A percentile compares a stretch with the other conserved stretches of the same genome.
These are phyloP conservation scores for Takifugu flavidus DNA, from an alignment of 2,113 vertebrate species.

Conservation along the genomic window DNA sequence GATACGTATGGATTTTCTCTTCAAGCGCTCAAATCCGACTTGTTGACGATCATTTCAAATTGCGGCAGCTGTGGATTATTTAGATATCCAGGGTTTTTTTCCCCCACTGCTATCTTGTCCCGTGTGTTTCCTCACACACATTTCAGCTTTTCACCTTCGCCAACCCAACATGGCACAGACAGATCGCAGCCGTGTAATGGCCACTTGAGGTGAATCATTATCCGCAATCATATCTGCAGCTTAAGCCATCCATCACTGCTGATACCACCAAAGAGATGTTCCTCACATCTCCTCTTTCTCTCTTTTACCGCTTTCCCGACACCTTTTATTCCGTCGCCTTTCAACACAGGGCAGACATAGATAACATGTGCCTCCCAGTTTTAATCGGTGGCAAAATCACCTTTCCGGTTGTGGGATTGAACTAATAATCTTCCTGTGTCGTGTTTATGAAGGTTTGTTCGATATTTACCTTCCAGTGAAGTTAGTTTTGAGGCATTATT, in stretches of 20 bases:
- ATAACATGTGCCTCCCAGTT: not conserved
- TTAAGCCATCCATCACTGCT: slow-evolving; percentile 57
- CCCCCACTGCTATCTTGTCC: not conserved
- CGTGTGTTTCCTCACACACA: not conserved
- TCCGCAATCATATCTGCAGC: slow-evolving; percentile 72
- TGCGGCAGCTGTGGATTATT: slow-evolving; percentile 15
- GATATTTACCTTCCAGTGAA: slow-evolving; percentile 1
- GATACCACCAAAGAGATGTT: slow-evolving; percentile 34
- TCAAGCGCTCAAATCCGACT: not conserved
- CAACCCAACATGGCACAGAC: slow-evolving; percentile 38
- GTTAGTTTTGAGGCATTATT: slow-evolving; percentile 9
- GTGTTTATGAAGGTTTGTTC: not conserved
- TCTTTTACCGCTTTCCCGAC: not conserved
- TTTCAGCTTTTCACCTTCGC: slow-evolving; percentile 23
- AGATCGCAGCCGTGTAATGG: slow-evolving; percentile 58
- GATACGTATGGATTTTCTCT: too few species aligned
- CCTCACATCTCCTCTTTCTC: slow-evolving; percentile 6
- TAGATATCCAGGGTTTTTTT: not conserved
- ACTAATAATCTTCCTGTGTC: too few species aligned
- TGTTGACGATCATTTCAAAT: slow-evolving; percentile 14
- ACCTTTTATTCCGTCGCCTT: slow-evolving; percentile 12
- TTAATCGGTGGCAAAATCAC: not conserved
- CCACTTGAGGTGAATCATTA: slow-evolving; percentile 77
- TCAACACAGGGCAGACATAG: not conserved
- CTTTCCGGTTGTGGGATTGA: not conserved